Base-by-base conservation (phyloP, 2,113 vertebrate genomes). In the Polypterus senegalus region DNA sequence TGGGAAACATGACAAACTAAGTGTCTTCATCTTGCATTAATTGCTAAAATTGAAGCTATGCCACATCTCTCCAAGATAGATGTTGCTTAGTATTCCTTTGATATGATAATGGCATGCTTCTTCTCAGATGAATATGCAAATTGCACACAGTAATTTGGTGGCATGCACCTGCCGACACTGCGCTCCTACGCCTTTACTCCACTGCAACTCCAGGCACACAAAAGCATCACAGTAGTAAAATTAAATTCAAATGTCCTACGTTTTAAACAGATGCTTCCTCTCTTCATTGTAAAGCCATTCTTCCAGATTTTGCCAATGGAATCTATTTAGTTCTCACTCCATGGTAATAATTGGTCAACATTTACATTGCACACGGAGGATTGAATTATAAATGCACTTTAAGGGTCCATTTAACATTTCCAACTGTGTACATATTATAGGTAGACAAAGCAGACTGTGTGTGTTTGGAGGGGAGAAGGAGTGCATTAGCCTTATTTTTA, bases 51-150 rank as follows among this genome's bases (percentile, higher is more conserved):
- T 97, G 92, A 97, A 96, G 94, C 93, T 84, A 90, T 91, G 92
- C 91, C 92, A 94, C 89, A 89, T 96, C 92, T 94, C 92, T 92
- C 83, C 86, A 90, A 94, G 93, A 86, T 89, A 92, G 92, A 93
- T 91, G 90, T 89, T 89, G 89, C 90, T 88, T 85, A 84, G 85
- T 90, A 88, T 90, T 86, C 88, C 92, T 98, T 98, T 98, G 95
- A 98, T 98, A 98, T 98, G 95, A 98, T 98, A 98, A 98, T 98
- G 91, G 93, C 80, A 92, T 89, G 88, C 92, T 95, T 97, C 95
- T 96, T 90, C 94, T 90, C 92, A 88, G 89, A 94, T 94, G 92
- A 92, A 91, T 91, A 93, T 91, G 91, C 91, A 90, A 92, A 93
- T 93, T 86, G 89, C 88, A 89, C 85, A 85, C 89, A 85, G 92